A percentile compares a stretch with the other conserved stretches of the same genome.
These are phyloP conservation scores for Triplophysa tibetana DNA, from an alignment of 2,113 vertebrate genomes.

Conservation along the genomic window DNA sequence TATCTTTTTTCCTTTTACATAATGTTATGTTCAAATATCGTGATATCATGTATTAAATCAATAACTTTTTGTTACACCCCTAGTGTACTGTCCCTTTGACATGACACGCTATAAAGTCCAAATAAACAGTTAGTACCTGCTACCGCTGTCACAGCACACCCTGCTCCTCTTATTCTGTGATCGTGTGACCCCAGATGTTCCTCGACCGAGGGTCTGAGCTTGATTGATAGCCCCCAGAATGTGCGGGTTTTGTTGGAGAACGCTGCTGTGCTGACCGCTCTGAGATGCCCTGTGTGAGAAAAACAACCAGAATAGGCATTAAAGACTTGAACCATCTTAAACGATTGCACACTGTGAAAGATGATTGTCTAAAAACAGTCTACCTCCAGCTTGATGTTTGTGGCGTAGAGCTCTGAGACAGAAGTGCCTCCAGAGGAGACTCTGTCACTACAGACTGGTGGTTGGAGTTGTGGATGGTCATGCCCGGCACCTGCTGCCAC, in stretches of 20 bases:
- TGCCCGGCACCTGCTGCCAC: conserved; percentile 96
- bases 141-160: conserved; percentile 67
- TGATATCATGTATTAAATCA: too few species aligned
- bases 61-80: too few species aligned
- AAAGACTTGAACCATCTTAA: not conserved
- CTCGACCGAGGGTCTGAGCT: conserved; percentile 77
- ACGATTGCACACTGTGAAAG: not conserved
- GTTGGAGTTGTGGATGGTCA: conserved; percentile 88
- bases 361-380: not conserved
- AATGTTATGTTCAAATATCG: too few species aligned
- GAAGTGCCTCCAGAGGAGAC: conserved; percentile 74
- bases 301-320: not conserved
- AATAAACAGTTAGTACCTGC: conserved; percentile 57
- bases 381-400: conserved; percentile 92
- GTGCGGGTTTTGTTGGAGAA: conserved; percentile 69
- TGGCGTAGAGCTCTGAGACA: conserved; percentile 79
- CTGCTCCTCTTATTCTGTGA: conserved; percentile 77
- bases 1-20: too few species aligned
- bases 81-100: too few species aligned
- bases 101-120: not conserved
- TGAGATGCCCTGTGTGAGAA: conserved; percentile 65
- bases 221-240: conserved; percentile 75
- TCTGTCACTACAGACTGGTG: conserved; percentile 83
- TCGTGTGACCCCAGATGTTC: conserved; percentile 68
- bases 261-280: conserved; percentile 65